Conservation (phyloP, 35 echinoderm and acorn worm genomes). For the Diadema setosum region DNA sequence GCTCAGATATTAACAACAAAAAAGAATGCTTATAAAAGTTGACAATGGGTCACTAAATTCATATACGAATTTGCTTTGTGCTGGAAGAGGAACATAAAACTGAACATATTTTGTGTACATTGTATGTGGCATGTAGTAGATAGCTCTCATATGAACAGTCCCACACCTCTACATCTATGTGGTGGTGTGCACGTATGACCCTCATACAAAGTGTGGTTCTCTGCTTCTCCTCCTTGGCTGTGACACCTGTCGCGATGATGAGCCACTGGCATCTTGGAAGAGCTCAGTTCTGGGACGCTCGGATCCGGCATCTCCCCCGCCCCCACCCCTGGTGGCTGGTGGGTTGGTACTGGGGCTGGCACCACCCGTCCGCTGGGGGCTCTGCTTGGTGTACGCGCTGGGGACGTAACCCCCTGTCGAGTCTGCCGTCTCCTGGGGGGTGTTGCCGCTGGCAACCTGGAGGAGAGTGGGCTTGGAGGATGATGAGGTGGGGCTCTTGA, state of each 20-base stretch:
- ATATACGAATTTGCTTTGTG: too few species aligned
- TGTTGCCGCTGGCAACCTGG: background rate
- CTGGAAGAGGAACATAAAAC: too few species aligned
- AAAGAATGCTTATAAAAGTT: too few species aligned
- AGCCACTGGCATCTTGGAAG: background rate
- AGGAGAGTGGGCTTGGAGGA: slow-evolving; percentile 6
- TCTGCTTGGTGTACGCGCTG: slow-evolving; percentile 43
- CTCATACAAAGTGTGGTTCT: background rate
- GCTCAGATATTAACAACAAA: too few species aligned
- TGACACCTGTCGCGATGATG: background rate
- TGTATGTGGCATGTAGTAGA: too few species aligned
- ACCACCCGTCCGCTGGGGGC: slow-evolving; percentile 17
- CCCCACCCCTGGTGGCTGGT: background rate
- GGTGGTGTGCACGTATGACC: too few species aligned
- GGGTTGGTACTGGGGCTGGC: background rate
- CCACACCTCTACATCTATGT: too few species aligned
- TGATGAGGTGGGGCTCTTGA: background rate
- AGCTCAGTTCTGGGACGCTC: background rate
- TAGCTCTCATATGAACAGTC: too few species aligned
- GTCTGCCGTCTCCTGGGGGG: background rate
- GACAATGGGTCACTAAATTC: too few species aligned
- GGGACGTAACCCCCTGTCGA: slow-evolving; percentile 52
- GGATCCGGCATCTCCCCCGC: background rate
- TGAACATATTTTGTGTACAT: too few species aligned
- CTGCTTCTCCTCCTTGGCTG: background rate